Percentiles rank a stretch among this genome's conserved stretches.
Evolutionary conservation across 2,888 invertebrate species (phyloP).

Genomic region (Acronicta aceris): DNA sequence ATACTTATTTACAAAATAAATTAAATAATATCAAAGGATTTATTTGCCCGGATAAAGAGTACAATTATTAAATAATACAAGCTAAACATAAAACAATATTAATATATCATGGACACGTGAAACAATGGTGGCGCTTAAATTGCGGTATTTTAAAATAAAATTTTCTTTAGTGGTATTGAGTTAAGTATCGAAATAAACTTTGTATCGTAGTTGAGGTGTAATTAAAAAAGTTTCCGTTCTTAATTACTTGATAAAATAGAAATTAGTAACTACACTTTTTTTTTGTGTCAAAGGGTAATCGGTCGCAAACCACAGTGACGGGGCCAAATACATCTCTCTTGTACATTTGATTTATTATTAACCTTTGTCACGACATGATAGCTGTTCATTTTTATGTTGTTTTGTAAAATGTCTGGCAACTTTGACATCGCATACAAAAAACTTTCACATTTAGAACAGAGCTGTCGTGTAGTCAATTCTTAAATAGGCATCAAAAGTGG

Average conservation of each 20-base stretch:
- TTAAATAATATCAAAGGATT: not conserved
- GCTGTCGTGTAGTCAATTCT: constrained; percentile 43
- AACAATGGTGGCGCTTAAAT: constrained; percentile 25
- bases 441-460: constrained; percentile 23
- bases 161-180: constrained; percentile 36
- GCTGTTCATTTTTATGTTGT: constrained; percentile 33
- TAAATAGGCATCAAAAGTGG: constrained; percentile 43
- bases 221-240: constrained; percentile 56
- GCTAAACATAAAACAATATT: constrained; percentile 14
- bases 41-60: constrained; percentile 3
- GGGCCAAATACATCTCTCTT: constrained; percentile 20
- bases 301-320: constrained; percentile 37
- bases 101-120: constrained; percentile 22
- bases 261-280: too few species aligned
- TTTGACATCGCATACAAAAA: constrained; percentile 7
- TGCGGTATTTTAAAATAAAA: constrained; percentile 36
- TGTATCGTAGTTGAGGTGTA: constrained; percentile 43
- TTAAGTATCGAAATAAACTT: constrained; percentile 50
- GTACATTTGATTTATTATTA: constrained; percentile 44
- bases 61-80: constrained; percentile 7
- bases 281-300: constrained; percentile 25
- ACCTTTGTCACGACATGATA: constrained; percentile 46
- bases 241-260: constrained; percentile 39
- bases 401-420: constrained; percentile 18
- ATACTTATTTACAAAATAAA: not conserved